Base-by-base conservation (phyloP, 1,140 invertebrate species). In the Phenacoccus solenopsis region DNA sequence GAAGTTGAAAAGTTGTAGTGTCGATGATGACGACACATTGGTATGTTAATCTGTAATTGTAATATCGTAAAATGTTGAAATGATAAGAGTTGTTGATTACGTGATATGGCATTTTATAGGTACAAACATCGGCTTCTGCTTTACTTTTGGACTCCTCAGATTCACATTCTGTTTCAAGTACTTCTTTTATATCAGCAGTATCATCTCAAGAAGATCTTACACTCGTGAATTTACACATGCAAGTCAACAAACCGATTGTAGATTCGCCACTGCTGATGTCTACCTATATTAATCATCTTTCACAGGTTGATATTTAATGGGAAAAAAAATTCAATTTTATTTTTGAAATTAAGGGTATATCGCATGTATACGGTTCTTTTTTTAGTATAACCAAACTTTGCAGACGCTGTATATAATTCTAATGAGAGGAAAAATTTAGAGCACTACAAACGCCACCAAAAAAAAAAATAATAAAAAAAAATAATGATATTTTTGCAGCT, bases 191-290 rank as follows among this genome's bases (percentile, higher is more conserved):
- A 69, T 76, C 76, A n/a, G 76, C 76, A 28, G 75, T 76, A 1
- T 96, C 93, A 0, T 95, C 92, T n/a, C 92, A 95, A 77, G 91
- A 94, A 79, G 93, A 96, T 76, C 88, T 94, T 76, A 91, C 92
- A 1, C 79, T 96, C 68, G 91, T 98, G 0, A 95, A 98, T 82
- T 81, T 98, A 5, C 92, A 96, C 75, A 93, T 93, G 85, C 95
- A 98, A 81, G 87, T 96, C 9, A 95, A 96, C 77, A 91, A 94
- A 75, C 90, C 93, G 0, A 97, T 98, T 71, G 88, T 93, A 22
- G 90, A 93, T 73, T 97, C 94, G 1, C 94, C 94, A 0, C 78
- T 98, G 24, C 80, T 98, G 0, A 94, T 98, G 92, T 91, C 92
- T 0, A 94, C 93, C 76, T 98, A 98, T 77, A 87, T 93, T 72